Percentiles rank a stretch among this genome's conserved stretches.
Evolutionary conservation across 2,888 invertebrate species (phyloP).

Genomic region (Venustoraphidia nigricollis): DNA sequence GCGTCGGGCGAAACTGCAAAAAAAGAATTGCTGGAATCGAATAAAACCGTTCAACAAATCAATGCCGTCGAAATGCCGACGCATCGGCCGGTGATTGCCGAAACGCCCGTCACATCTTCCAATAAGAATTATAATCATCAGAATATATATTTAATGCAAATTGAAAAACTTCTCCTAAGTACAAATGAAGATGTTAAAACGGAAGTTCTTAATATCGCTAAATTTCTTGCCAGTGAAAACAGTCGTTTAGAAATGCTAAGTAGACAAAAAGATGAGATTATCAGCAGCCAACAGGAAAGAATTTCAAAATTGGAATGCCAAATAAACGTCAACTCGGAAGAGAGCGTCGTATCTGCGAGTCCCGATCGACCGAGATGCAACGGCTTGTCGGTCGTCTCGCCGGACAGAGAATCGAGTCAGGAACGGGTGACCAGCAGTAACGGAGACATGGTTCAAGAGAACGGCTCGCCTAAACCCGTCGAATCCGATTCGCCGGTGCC

Average conservation of each 20-base stretch:
- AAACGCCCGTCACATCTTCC: too few species aligned
- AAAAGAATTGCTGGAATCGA: too few species aligned
- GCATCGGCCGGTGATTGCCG: too few species aligned
- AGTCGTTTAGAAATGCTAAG: conserved; percentile 19
- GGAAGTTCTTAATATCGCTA: conserved; percentile 21
- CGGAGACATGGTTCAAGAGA: background rate
- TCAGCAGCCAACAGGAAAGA: conserved; percentile 20
- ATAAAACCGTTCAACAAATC: too few species aligned
- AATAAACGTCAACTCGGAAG: background rate
- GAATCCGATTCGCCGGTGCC: background rate
- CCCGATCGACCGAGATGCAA: too few species aligned
- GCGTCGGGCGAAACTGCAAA: conserved; percentile 16
- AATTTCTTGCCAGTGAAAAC: conserved; percentile 21
- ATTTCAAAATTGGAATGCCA: conserved; percentile 17
- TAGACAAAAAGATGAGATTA: conserved; percentile 22
- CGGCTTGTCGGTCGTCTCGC: background rate
- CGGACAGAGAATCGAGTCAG: conserved; percentile 1
- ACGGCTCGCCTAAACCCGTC: background rate
- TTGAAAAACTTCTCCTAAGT: conserved; percentile 21
- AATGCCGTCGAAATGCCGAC: too few species aligned
- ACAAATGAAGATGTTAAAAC: conserved; percentile 18
- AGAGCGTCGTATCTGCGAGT: background rate
- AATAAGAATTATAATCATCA: too few species aligned
- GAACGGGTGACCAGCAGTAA: conserved; percentile 5
- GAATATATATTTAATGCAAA: conserved; percentile 17